Evolutionary conservation across 2,888 invertebrate genomes (phyloP).

Genomic region (Magallana nippona): DNA sequence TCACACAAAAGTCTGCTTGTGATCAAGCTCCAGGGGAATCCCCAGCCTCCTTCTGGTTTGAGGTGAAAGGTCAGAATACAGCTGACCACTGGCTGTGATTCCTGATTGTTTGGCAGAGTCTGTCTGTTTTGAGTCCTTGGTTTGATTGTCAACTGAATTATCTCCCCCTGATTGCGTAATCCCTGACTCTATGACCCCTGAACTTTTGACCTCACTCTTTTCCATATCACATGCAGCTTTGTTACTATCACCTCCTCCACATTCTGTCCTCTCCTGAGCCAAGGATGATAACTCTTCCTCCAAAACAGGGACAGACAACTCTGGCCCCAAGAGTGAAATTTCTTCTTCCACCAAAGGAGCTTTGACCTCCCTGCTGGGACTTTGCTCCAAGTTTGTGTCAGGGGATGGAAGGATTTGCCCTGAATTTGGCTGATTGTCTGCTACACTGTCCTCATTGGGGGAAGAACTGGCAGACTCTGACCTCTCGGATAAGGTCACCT

Average conservation of each 20-base stretch:
- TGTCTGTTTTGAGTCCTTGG: background rate
- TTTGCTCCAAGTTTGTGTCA: background rate
- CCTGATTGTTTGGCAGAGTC: background rate
- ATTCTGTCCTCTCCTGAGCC: background rate
- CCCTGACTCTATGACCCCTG: background rate
- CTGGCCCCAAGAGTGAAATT: background rate
- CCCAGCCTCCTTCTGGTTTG: slow-evolving; percentile 27
- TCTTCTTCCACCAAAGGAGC: slow-evolving; percentile 8
- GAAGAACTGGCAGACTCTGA: background rate
- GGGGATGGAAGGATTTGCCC: background rate
- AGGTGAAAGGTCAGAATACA: slow-evolving; percentile 20
- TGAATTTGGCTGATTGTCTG: background rate
- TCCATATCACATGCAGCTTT: background rate
- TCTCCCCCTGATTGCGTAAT: background rate
- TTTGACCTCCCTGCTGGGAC: background rate
- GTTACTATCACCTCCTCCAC: background rate
- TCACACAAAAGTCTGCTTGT: slow-evolving; percentile 22
- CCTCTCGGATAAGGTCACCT: background rate
- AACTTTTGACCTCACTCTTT: background rate
- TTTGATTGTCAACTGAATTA: background rate
- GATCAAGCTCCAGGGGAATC: background rate
- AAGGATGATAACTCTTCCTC: slow-evolving; percentile 22
- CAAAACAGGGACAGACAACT: slow-evolving; percentile 1
- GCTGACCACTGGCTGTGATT: background rate
- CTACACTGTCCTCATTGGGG: background rate